phyloP scores from a whole-genome alignment of 2,888 invertebrate species.

The Flabesymbios commensalis region DNA sequence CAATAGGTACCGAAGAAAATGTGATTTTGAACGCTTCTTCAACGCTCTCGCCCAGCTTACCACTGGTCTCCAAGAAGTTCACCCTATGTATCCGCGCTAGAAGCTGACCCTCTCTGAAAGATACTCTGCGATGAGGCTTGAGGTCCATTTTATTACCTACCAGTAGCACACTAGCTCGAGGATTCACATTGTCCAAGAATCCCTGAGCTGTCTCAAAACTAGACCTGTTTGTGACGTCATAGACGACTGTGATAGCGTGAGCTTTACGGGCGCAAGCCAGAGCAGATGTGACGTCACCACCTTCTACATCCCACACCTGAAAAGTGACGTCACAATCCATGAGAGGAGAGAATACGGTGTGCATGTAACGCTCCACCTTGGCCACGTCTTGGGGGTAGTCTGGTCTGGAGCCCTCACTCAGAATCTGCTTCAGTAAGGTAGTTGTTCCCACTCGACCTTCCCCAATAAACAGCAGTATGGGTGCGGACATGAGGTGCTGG shows the following conservation, averaged over 20 bases:
- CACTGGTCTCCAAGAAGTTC: slow-evolving; percentile 19
- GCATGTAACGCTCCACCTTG: slow-evolving; percentile 25
- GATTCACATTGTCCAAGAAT: slow-evolving; percentile 22
- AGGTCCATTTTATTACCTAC: slow-evolving; percentile 20
- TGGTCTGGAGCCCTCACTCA: slow-evolving; percentile 10
- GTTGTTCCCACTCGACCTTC: slow-evolving; percentile 22
- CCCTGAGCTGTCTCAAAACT: slow-evolving; percentile 26
- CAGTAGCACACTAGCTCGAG: slow-evolving; percentile 20
- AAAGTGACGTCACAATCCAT: slow-evolving; percentile 15
- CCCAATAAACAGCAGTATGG: slow-evolving; percentile 21
- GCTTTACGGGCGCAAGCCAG: slow-evolving; percentile 22
- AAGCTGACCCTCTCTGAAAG: slow-evolving; percentile 21
- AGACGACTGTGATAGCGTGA: slow-evolving; percentile 26
- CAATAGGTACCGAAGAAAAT: slow-evolving; percentile 14
- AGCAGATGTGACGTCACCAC: slow-evolving; percentile 9
- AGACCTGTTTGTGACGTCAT: slow-evolving; percentile 26
- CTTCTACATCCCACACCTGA: slow-evolving; percentile 28
- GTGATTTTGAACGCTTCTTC: slow-evolving; percentile 23
- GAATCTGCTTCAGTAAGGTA: slow-evolving; percentile 16
- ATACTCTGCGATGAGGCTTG: slow-evolving; percentile 12
- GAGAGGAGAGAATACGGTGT: slow-evolving; percentile 4
- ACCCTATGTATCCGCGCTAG: slow-evolving; percentile 25
- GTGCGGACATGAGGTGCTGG: background rate
- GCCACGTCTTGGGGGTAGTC: slow-evolving; percentile 19
- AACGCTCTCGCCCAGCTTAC: slow-evolving; percentile 15